phyloP scores from a whole-genome alignment of 2,113 vertebrate species.

The Macroglossus sobrinus region DNA sequence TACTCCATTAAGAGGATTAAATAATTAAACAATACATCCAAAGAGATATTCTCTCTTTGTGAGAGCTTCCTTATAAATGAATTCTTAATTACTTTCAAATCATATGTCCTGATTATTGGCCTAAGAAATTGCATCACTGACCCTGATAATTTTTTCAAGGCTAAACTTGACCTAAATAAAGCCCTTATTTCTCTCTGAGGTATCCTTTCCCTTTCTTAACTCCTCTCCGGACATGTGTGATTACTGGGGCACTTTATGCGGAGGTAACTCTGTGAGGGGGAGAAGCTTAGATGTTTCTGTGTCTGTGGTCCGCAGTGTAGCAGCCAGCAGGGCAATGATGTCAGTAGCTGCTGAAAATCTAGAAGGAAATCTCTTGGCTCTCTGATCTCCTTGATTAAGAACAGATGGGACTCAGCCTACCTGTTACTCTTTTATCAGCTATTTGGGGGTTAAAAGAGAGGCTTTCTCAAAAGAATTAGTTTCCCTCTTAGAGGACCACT shows the following conservation, averaged over 20 bases:
- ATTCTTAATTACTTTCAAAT: not conserved
- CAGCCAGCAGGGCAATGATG: not conserved
- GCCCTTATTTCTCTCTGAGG: not conserved
- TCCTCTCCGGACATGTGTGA: not conserved
- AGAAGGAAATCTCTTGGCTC: not conserved
- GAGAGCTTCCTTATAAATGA: not conserved
- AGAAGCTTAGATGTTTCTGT: not conserved
- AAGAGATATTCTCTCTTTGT: not conserved
- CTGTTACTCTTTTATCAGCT: not conserved
- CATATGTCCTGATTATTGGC: not conserved
- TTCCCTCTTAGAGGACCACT: not conserved
- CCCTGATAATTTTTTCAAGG: not conserved
- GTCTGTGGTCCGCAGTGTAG: not conserved
- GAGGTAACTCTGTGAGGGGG: not conserved
- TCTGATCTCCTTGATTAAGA: not conserved
- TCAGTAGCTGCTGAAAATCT: not conserved
- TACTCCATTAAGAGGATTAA: not conserved
- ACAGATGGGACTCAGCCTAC: not conserved
- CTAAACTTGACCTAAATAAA: not conserved
- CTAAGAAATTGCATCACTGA: not conserved
- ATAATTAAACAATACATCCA: not conserved
- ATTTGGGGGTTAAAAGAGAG: not conserved
- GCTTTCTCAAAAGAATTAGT: not conserved
- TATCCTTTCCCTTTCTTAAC: not conserved
- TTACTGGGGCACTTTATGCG: not conserved